Percentiles rank a stretch among this genome's conserved stretches.
Conservation (phyloP, 2,888 invertebrate species). For the Oasisia sp. region DNA sequence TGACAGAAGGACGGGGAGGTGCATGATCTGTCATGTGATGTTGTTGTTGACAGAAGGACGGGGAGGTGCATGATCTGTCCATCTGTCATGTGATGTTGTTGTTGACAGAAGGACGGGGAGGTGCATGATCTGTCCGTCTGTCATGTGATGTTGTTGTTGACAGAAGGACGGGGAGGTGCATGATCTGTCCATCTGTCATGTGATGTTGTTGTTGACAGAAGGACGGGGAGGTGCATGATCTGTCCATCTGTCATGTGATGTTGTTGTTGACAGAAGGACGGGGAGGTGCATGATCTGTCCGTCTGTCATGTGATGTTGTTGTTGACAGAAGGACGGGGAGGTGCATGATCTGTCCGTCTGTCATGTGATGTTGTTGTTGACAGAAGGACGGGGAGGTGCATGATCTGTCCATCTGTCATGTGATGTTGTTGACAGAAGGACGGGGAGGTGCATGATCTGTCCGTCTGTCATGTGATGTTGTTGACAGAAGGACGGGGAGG, state of each 20-base stretch:
- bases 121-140: slow-evolving; percentile 69
- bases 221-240: slow-evolving; percentile 62
- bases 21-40: slow-evolving; percentile 68
- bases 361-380: too few species aligned
- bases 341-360: slow-evolving; percentile 69
- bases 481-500: slow-evolving; percentile 63
- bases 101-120: slow-evolving; percentile 62
- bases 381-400: slow-evolving; percentile 64
- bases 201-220: slow-evolving; percentile 58
- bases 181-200: too few species aligned
- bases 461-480: too few species aligned
- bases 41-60: slow-evolving; percentile 62
- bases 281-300: slow-evolving; percentile 66
- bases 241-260: too few species aligned
- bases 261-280: slow-evolving; percentile 62
- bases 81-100: too few species aligned
- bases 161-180: slow-evolving; percentile 64
- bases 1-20: slow-evolving; percentile 63
- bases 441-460: slow-evolving; percentile 63
- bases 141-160: too few species aligned
- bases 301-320: too few species aligned
- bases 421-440: slow-evolving; percentile 63
- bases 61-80: slow-evolving; percentile 66
- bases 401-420: too few species aligned
- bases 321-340: slow-evolving; percentile 62